Percentiles rank a stretch among this genome's conserved stretches.
phyloP scores from a whole-genome alignment of 1,140 invertebrate genomes.

The Caenorhabditis remanei region DNA sequence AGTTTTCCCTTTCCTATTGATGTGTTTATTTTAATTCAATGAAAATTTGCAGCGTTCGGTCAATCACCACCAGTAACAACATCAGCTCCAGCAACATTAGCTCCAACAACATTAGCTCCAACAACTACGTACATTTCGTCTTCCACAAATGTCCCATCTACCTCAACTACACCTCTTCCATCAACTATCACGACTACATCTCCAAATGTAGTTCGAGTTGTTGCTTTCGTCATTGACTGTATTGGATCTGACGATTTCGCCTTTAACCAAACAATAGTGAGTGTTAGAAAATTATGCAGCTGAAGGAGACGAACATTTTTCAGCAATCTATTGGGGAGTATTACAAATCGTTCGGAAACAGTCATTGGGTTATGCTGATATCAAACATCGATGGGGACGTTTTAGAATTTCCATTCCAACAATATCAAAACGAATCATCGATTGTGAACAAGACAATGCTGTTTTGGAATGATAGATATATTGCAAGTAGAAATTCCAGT shows the following conservation, averaged over 20 bases:
- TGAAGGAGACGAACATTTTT: not conserved
- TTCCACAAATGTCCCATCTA: not conserved
- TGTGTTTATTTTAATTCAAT: no score
- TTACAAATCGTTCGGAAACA: not conserved
- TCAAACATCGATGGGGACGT: not conserved
- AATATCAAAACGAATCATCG: not conserved
- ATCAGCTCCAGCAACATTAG: not conserved
- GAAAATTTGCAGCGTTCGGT: not conserved
- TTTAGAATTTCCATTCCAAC: not conserved
- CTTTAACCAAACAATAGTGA: not conserved
- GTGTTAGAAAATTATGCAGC: not conserved
- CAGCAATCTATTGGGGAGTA: not conserved
- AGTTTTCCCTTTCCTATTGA: no score
- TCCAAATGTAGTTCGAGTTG: not conserved
- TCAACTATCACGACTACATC: no score
- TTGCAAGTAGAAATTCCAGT: not conserved
- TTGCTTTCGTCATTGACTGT: not conserved
- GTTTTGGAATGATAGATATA: not conserved
- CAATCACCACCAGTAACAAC: not conserved
- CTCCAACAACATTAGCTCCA: not conserved
- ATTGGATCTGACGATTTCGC: conserved; percentile 11
- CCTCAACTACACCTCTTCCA: no score
- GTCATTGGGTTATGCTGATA: not conserved
- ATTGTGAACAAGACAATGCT: not conserved
- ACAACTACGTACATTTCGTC: not conserved